These are phyloP conservation scores for Nomada goodeniana DNA, from an alignment of 2,888 invertebrate species.

Conservation along the genomic window DNA sequence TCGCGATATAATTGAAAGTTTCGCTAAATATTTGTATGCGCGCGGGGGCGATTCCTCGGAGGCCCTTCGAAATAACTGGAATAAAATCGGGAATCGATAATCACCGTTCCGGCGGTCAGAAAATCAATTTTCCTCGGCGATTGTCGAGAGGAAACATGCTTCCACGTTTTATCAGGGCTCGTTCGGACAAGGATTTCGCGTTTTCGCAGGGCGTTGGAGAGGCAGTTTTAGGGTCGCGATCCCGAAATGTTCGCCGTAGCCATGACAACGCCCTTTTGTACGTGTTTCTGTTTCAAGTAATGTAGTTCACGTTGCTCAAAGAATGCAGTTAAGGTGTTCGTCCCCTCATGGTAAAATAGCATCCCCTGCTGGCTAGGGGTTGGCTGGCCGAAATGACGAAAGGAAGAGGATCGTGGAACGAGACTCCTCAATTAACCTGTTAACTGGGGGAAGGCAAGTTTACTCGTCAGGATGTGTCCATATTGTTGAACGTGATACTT, in stretches of 20 bases:
- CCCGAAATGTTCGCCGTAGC: constrained; percentile 46
- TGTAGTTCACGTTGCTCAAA: constrained; percentile 42
- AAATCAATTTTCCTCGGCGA: background rate
- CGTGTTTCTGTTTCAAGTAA: constrained; percentile 57
- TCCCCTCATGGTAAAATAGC: background rate
- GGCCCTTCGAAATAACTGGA: background rate
- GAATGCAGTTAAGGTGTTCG: constrained; percentile 43
- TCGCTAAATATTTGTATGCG: too few species aligned
- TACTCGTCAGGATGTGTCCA: too few species aligned
- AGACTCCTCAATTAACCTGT: constrained; percentile 34
- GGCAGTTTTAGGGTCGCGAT: constrained; percentile 52
- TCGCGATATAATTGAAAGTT: too few species aligned
- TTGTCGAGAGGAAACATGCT: background rate
- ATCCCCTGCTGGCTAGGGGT: background rate
- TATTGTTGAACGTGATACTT: too few species aligned
- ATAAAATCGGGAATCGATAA: background rate
- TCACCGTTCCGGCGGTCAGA: background rate
- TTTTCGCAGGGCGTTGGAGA: background rate
- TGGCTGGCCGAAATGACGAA: background rate
- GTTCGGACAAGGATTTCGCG: background rate
- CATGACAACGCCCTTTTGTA: constrained; percentile 64
- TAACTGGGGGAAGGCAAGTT: too few species aligned
- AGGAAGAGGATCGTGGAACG: constrained; percentile 1
- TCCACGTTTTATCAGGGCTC: background rate
- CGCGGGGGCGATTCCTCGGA: background rate